Conservation (phyloP, 2,797 vertebrate species). For the Neosalanx taihuensis region DNA sequence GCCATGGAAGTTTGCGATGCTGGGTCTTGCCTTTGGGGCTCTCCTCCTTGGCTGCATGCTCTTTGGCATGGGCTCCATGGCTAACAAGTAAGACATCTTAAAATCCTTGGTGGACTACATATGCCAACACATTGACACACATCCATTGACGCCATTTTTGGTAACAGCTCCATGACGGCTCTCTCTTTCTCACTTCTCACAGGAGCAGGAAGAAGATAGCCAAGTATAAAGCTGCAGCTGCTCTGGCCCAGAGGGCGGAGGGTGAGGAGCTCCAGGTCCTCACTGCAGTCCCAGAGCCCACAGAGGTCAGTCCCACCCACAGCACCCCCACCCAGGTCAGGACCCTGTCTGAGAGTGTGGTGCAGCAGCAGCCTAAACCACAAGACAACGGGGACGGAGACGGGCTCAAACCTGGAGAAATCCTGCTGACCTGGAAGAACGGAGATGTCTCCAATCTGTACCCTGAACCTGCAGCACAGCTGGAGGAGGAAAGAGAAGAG, state of each 20-base stretch:
- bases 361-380: neutral
- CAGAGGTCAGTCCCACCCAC: constrained; percentile 11
- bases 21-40: constrained; percentile 72
- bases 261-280: constrained; percentile 51
- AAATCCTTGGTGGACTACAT: neutral
- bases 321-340: constrained; percentile 2
- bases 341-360: neutral
- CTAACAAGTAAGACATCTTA: constrained; percentile 74
- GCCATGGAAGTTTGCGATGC: constrained; percentile 81
- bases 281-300: constrained; percentile 8
- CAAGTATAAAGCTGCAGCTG: constrained; percentile 47
- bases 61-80: constrained; percentile 73
- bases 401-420: constrained; percentile 54
- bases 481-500: constrained; percentile 24
- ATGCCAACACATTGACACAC: neutral
- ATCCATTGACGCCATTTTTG: neutral
- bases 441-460: constrained; percentile 71
- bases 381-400: constrained; percentile 29
- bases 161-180: neutral
- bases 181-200: constrained; percentile 10
- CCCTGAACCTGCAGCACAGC: constrained; percentile 39
- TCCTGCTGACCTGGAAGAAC: constrained; percentile 76
- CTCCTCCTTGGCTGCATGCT: constrained; percentile 80
- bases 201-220: constrained; percentile 80
- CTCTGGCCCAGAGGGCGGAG: constrained; percentile 35